Evolutionary conservation across 2,113 vertebrate species (phyloP).

Genomic region (Calcarius ornatus): DNA sequence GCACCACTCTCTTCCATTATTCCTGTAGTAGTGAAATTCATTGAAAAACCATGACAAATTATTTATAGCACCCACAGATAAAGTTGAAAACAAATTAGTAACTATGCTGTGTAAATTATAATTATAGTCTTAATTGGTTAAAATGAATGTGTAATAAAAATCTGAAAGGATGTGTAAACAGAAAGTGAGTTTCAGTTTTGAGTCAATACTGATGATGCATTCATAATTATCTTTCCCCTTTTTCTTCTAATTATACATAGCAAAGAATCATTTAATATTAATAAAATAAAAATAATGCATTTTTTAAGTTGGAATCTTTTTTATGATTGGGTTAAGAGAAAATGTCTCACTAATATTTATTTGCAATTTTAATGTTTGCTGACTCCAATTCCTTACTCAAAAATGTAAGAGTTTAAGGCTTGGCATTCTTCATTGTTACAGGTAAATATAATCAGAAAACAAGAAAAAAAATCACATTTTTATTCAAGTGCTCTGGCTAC

Average conservation of each 20-base stretch:
- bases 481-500: neutral
- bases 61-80: neutral
- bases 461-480: neutral
- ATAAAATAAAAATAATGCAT: conserved; percentile 32
- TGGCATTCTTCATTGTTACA: neutral
- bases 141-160: conserved; percentile 36
- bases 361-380: conserved; percentile 30
- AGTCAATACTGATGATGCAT: conserved; percentile 17
- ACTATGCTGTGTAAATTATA: conserved; percentile 17
- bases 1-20: neutral
- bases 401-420: neutral
- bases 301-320: conserved; percentile 2
- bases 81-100: conserved; percentile 24
- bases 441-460: neutral
- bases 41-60: neutral
- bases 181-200: conserved; percentile 28
- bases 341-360: conserved; percentile 22
- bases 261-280: conserved; percentile 51
- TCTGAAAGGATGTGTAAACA: conserved; percentile 31
- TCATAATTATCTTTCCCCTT: conserved; percentile 17
- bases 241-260: conserved; percentile 28
- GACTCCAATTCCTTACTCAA: neutral
- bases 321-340: neutral
- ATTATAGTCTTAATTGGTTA: conserved; percentile 40
- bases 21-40: neutral